phyloP scores from a whole-genome alignment of 1,140 invertebrate species.

The Drosophila tsacasi region DNA sequence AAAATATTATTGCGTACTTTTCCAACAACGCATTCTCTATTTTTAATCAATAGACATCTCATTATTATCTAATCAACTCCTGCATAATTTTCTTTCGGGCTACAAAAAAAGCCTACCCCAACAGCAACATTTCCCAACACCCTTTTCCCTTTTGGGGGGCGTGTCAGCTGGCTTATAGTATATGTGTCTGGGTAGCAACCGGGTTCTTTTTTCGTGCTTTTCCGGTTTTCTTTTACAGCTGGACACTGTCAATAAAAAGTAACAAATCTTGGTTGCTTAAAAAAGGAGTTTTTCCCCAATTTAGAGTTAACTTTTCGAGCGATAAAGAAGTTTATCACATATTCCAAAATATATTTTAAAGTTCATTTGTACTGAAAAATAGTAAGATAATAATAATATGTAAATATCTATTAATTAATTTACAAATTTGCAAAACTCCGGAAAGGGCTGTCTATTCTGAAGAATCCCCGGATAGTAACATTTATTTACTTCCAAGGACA shows the following conservation, averaged over 20 bases:
- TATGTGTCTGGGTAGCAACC: slow-evolving; percentile 38
- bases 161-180: slow-evolving; percentile 12
- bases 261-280: background rate
- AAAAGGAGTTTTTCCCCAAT: background rate
- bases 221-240: background rate
- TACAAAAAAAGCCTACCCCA: slow-evolving; percentile 86
- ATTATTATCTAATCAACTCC: slow-evolving; percentile 71
- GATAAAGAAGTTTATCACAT: background rate
- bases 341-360: background rate
- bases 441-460: slow-evolving; percentile 23
- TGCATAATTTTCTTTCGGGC: slow-evolving; percentile 53
- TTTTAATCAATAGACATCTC: slow-evolving; percentile 10
- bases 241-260: background rate
- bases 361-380: background rate
- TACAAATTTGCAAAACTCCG: slow-evolving; percentile 6
- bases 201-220: slow-evolving; percentile 19
- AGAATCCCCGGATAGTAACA: slow-evolving; percentile 61
- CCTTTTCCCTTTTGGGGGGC: slow-evolving; percentile 30
- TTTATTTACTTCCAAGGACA: slow-evolving; percentile 71
- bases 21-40: no score
- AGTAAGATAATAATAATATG: no score
- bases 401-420: no score
- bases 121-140: slow-evolving; percentile 51
- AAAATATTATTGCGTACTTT: background rate
- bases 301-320: background rate